Evolutionary conservation across 2,888 invertebrate genomes (phyloP).

Genomic region (Rhodophaea formosa): DNA sequence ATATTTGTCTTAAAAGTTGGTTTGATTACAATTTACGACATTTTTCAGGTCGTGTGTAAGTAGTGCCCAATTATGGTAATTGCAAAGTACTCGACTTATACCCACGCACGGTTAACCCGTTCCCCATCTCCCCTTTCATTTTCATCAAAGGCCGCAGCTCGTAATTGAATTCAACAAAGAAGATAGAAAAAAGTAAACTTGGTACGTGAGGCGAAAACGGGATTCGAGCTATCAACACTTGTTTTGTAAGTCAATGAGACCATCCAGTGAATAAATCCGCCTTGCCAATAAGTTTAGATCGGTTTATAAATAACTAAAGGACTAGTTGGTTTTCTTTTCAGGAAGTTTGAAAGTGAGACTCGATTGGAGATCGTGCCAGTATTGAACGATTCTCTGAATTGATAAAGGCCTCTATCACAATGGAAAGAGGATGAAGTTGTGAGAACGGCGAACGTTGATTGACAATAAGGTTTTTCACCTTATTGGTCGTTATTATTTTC

Average conservation of each 20-base stretch:
- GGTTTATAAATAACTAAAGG: slow-evolving; percentile 9
- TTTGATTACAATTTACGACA: no score
- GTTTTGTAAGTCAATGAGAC: slow-evolving; percentile 66
- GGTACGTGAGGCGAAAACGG: slow-evolving; percentile 66
- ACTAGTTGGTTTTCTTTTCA: slow-evolving; percentile 1
- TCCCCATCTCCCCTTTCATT: slow-evolving; percentile 3
- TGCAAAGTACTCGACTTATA: no score
- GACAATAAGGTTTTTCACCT: no score
- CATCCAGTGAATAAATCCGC: slow-evolving; percentile 23
- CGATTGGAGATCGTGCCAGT: background rate
- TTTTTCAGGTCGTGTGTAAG: no score
- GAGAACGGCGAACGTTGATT: no score
- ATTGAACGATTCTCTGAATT: background rate
- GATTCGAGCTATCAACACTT: slow-evolving; percentile 57
- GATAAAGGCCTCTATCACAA: no score
- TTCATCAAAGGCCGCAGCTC: slow-evolving; percentile 50
- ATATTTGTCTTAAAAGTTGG: no score
- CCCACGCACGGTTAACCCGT: background rate
- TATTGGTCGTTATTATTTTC: no score
- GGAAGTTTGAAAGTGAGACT: background rate
- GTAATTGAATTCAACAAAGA: slow-evolving; percentile 72
- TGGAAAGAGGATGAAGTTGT: no score
- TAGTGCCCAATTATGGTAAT: no score
- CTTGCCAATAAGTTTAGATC: slow-evolving; percentile 9
- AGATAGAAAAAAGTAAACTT: slow-evolving; percentile 72